phyloP scores from a whole-genome alignment of 2,113 vertebrate genomes.

The Callorhinus ursinus region DNA sequence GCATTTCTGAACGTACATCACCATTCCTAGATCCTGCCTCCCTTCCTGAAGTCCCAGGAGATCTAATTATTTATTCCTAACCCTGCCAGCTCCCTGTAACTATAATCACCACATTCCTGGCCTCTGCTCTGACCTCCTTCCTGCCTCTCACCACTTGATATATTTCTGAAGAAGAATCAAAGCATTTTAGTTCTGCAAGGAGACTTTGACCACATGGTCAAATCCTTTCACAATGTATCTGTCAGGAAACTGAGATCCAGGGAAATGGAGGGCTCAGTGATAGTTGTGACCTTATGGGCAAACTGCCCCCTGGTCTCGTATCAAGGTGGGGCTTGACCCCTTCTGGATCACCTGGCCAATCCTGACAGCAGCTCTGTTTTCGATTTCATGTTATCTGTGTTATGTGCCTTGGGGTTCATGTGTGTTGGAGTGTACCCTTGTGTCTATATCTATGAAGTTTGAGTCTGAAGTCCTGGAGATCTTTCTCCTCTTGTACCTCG shows the following conservation, averaged over 20 bases:
- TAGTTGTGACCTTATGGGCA: neutral
- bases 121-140: neutral
- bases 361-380: neutral
- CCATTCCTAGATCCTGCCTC: neutral
- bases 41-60: neutral
- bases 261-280: neutral
- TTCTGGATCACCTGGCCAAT: neutral
- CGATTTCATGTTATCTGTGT: neutral
- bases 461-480: neutral
- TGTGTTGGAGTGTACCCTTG: neutral
- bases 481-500: neutral
- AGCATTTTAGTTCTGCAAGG: neutral
- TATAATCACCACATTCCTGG: neutral
- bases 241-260: neutral
- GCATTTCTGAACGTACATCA: neutral
- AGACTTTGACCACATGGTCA: neutral
- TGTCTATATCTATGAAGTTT: neutral
- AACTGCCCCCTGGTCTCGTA: neutral
- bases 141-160: neutral
- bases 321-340: neutral
- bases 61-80: neutral
- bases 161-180: constrained; percentile 38
- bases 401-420: neutral
- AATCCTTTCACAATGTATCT: neutral
- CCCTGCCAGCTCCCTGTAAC: neutral